A percentile compares a stretch with the other conserved stretches of the same genome.
Conservation (phyloP, 1,140 invertebrate species). For the Trichoplusia ni region DNA sequence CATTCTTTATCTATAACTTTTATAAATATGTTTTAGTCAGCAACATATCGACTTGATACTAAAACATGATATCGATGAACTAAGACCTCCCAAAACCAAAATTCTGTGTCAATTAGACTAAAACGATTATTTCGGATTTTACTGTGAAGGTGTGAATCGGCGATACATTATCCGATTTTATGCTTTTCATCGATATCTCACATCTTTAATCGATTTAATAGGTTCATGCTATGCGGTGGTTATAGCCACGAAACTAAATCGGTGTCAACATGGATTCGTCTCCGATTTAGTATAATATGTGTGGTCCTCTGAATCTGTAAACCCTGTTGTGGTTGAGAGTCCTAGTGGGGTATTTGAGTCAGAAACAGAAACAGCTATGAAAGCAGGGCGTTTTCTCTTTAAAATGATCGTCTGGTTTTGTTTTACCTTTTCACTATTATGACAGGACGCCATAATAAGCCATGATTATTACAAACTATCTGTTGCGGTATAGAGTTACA, state of each 20-base stretch:
- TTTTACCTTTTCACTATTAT: slow-evolving; percentile 48
- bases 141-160: slow-evolving; percentile 47
- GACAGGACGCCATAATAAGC: slow-evolving; percentile 50
- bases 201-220: slow-evolving; percentile 47
- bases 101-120: slow-evolving; percentile 22
- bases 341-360: slow-evolving; percentile 13
- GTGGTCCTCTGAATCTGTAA: slow-evolving; percentile 51
- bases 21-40: slow-evolving; percentile 31
- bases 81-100: slow-evolving; percentile 29
- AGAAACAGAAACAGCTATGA: slow-evolving; percentile 20
- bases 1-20: slow-evolving; percentile 55
- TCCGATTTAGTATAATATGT: slow-evolving; percentile 45
- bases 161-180: slow-evolving; percentile 52
- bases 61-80: slow-evolving; percentile 25
- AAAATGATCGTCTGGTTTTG: slow-evolving; percentile 31
- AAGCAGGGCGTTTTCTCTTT: not conserved
- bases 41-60: not conserved
- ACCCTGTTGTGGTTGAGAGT: slow-evolving; percentile 34
- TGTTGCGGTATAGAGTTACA: slow-evolving; percentile 35
- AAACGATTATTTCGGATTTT: slow-evolving; percentile 36
- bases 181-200: slow-evolving; percentile 48
- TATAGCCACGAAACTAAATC: slow-evolving; percentile 41
- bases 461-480: slow-evolving; percentile 50
- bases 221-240: slow-evolving; percentile 39
- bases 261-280: slow-evolving; percentile 41